Percentiles rank a stretch among this genome's conserved stretches.
Conservation (phyloP, 1,140 invertebrate species). For the Galleria mellonella region DNA sequence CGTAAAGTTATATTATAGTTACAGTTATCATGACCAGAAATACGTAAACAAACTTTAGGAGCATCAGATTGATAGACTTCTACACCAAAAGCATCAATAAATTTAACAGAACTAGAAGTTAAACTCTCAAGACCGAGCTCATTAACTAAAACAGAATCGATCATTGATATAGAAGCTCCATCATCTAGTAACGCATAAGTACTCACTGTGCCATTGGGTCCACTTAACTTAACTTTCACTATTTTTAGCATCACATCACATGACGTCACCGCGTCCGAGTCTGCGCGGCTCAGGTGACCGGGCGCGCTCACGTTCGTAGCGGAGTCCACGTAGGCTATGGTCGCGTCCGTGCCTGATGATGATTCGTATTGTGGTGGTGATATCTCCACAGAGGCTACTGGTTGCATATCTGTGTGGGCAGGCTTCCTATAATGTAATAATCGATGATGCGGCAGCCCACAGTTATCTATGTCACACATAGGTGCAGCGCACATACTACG, state of each 20-base stretch:
- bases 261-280: not conserved
- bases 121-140: not conserved
- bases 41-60: slow-evolving; percentile 6
- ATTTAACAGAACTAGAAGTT: slow-evolving; percentile 7
- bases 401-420: not conserved
- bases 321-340: not conserved
- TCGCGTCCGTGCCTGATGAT: not conserved
- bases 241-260: slow-evolving; percentile 6
- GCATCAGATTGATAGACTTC: slow-evolving; percentile 13
- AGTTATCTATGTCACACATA: slow-evolving; percentile 6
- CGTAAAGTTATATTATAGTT: slow-evolving; percentile 4
- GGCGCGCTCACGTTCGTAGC: no score
- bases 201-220: slow-evolving; percentile 1
- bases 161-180: slow-evolving; percentile 3
- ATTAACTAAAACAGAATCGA: not conserved
- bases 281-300: not conserved
- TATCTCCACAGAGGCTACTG: not conserved
- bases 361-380: not conserved
- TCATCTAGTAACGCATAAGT: slow-evolving; percentile 8
- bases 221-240: not conserved
- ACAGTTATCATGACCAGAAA: slow-evolving; percentile 1
- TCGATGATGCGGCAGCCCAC: not conserved
- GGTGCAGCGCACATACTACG: slow-evolving; percentile 3
- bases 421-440: slow-evolving; percentile 1
- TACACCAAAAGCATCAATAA: slow-evolving; percentile 13